Evolutionary conservation across 2,113 vertebrate genomes (phyloP).

Genomic region (Brachirus orientalis): DNA sequence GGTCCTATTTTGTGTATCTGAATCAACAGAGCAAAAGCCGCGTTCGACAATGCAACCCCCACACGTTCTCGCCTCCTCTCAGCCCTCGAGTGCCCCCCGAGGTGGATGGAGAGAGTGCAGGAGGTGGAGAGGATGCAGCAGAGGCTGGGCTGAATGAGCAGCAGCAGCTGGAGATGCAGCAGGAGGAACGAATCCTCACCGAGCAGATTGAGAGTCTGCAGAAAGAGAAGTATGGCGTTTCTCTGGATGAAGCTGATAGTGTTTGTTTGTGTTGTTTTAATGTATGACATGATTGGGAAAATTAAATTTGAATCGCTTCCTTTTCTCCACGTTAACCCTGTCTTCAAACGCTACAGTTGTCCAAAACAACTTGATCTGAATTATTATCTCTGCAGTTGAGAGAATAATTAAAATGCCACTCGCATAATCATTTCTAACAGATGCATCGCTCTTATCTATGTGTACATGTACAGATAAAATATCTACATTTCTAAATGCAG

Average conservation of each 20-base stretch:
- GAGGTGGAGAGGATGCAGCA: constrained; percentile 73
- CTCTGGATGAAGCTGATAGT: neutral
- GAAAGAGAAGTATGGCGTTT: constrained; percentile 90
- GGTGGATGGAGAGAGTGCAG: constrained; percentile 80
- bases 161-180: constrained; percentile 91
- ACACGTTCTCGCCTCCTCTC: constrained; percentile 81
- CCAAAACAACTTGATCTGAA: neutral
- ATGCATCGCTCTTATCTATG: no score
- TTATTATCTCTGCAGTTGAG: neutral
- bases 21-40: constrained; percentile 85
- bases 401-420: no score
- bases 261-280: no score
- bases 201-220: constrained; percentile 94
- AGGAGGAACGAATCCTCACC: constrained; percentile 90
- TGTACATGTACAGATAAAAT: no score
- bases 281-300: neutral
- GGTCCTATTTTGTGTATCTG: constrained; percentile 2
- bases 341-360: no score
- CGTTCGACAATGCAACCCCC: constrained; percentile 74
- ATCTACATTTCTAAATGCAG: no score
- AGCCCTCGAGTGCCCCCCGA: constrained; percentile 73
- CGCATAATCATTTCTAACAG: no score
- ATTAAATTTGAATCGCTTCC: no score
- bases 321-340: no score
- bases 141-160: constrained; percentile 86